phyloP scores from a whole-genome alignment of 1,140 invertebrate genomes.

The Solenopsis invicta region DNA sequence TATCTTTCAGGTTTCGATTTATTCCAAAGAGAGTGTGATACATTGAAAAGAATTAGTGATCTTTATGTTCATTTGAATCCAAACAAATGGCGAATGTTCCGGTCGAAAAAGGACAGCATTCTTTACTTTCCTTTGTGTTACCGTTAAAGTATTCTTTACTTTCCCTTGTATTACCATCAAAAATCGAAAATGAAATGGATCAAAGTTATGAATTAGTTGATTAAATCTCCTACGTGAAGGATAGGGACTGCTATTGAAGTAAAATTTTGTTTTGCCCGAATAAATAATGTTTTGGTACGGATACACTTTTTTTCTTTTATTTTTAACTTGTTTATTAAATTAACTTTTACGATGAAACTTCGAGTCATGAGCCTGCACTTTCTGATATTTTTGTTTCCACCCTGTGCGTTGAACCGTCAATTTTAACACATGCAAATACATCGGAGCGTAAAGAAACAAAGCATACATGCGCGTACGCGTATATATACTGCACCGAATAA shows the following conservation, averaged over 20 bases:
- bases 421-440: neutral
- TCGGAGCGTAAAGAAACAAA: neutral
- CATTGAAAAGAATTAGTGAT: neutral
- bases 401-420: neutral
- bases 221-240: neutral
- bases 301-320: neutral
- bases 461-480: neutral
- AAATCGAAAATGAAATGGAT: neutral
- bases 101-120: neutral
- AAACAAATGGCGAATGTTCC: neutral
- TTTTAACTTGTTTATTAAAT: neutral
- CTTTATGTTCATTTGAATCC: neutral
- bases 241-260: neutral
- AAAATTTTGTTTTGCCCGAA: neutral
- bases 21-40: neutral
- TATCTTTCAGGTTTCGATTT: neutral
- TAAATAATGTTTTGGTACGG: neutral
- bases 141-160: neutral
- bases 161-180: neutral
- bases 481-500: neutral
- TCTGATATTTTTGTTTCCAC: neutral
- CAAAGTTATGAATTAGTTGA: neutral
- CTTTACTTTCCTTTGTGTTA: neutral
- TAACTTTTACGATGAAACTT: neutral
- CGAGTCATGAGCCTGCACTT: neutral